Base-by-base conservation (phyloP, 2,113 vertebrate species). In the Daphoenositta chrysoptera region DNA sequence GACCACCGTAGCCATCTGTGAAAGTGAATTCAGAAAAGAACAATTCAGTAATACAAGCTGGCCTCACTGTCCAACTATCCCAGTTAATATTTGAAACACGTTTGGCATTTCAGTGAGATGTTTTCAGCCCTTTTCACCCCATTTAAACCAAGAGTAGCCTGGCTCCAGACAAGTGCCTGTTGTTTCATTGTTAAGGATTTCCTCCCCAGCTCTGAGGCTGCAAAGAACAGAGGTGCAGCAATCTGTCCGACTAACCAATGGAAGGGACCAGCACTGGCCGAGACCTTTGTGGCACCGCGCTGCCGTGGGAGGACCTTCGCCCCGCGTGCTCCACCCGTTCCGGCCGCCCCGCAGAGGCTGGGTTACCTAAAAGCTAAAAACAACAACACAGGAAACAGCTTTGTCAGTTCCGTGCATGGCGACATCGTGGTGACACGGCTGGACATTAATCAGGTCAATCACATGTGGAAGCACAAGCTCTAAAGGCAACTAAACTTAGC, bases 281-380 rank as follows among this genome's bases (percentile, higher is more conserved):
- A 35, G 97, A 87, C 95, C 99, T 98, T 76, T 98, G 99, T 61
- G 98, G 97, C 77, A 98, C 98, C n/a, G 97, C 96, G 48, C 98
- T 96, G 85, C 98, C 96, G 22, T 98, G 99, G 87, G 98, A 93
- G 81, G 96, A 96, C 97, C 98, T 98, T 93, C 98, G 98, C 80
- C 98, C 98, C 16, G 94, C 91, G 23, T 98, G 98, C 80, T 99
- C 99, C 95, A n/a, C 96, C 94, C 98, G 98, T 86, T 99, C 98
- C 0, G 96, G 95, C 79, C 98, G 98, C 96, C 99, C 98, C 14
- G 98, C 97, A 10, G 98, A 97, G 8, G 97, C 94, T 7, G 99
- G 98, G 96, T 98, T 99, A 80, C 99, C 99, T 98, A 99, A 98
- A 97, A 99, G 99, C 99, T 99, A 97, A 96, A 96, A 31, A 66